Conservation (phyloP, 2,797 vertebrate genomes). For the Graptemys geographica region DNA sequence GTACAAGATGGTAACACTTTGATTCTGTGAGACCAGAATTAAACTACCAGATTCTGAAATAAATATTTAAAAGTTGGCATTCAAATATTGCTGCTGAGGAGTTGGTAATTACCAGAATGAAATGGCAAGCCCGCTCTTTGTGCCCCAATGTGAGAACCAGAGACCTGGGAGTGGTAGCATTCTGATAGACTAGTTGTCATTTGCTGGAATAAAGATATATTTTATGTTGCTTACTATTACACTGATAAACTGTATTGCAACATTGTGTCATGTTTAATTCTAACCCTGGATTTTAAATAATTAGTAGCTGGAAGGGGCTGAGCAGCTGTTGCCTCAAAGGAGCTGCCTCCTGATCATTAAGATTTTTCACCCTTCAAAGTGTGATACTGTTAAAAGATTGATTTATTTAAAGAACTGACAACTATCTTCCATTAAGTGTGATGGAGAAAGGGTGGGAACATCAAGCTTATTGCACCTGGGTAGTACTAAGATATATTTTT, state of each 20-base stretch:
- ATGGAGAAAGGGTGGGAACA: conserved; percentile 18
- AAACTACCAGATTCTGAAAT: neutral
- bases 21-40: neutral
- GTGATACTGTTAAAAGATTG: neutral
- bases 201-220: neutral
- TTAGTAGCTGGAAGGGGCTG: neutral
- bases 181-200: neutral
- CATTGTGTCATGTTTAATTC: neutral
- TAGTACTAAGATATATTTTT: conserved; percentile 31
- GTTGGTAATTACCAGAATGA: neutral
- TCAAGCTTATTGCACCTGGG: conserved; percentile 14
- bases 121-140: neutral
- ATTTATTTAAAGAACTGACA: conserved; percentile 50
- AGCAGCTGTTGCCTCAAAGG: conserved; percentile 36
- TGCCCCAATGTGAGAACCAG: neutral
- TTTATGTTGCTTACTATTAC: neutral
- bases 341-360: neutral
- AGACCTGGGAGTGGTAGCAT: neutral
- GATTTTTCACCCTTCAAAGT: conserved; percentile 29
- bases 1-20: neutral
- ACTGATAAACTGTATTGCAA: neutral
- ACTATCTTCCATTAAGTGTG: conserved; percentile 45
- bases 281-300: neutral
- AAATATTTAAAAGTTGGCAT: neutral
- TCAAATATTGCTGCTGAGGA: neutral